Evolutionary conservation across 2,888 invertebrate species (phyloP).

Genomic region (Holacanthella duospinosa): DNA sequence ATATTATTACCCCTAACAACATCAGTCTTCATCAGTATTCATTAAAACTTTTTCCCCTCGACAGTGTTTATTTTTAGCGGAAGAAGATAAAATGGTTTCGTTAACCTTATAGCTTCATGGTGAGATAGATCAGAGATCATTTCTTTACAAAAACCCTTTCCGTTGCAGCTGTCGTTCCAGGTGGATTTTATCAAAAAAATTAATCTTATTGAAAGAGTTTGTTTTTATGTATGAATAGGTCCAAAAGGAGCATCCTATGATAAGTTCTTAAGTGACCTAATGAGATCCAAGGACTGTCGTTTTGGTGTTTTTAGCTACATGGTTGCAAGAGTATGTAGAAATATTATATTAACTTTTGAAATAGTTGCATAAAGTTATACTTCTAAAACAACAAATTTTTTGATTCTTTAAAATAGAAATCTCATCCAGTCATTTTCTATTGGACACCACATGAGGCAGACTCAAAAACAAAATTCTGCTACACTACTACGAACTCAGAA

Average conservation of each 20-base stretch:
- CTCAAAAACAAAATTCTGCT: background rate
- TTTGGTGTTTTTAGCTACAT: constrained; percentile 1
- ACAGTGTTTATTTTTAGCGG: no score
- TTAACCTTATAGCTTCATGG: no score
- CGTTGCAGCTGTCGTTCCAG: no score
- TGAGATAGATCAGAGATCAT: no score
- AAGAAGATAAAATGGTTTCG: no score
- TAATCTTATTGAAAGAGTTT: no score
- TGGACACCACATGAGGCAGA: background rate
- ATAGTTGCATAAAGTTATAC: background rate
- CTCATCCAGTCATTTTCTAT: background rate
- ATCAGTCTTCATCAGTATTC: no score
- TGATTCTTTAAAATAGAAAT: background rate
- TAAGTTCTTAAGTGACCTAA: background rate
- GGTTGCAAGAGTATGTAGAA: background rate
- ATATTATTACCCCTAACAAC: no score
- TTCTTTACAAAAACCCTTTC: no score
- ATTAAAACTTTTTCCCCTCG: no score
- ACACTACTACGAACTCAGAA: background rate
- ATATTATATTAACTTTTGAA: background rate
- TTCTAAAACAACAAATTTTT: background rate
- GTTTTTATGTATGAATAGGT: background rate
- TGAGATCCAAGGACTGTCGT: background rate
- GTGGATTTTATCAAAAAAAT: no score
- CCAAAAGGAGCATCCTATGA: background rate